Conservation (phyloP, 2,888 invertebrate genomes). For the Lymantria monacha region DNA sequence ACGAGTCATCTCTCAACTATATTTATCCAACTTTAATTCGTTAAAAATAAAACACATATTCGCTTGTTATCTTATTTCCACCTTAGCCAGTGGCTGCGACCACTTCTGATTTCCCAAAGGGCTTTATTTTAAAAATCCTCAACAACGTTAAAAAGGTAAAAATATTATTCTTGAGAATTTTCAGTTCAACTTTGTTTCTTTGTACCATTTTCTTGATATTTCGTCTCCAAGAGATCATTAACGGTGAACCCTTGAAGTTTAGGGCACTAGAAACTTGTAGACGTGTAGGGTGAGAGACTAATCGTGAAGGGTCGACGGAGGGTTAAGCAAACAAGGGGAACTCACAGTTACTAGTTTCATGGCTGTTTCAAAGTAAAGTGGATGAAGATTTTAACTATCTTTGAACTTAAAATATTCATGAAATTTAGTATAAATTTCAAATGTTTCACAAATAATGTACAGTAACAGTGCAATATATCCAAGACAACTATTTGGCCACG, state of each 20-base stretch:
- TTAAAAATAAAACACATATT: conserved; percentile 51
- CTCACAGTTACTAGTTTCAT: conserved; percentile 30
- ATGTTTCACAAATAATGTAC: conserved; percentile 1
- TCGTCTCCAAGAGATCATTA: conserved; percentile 46
- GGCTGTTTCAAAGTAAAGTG: conserved; percentile 18
- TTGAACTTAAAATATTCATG: background rate
- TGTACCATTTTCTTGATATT: conserved; percentile 42
- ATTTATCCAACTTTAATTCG: conserved; percentile 23
- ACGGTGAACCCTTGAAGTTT: conserved; percentile 29
- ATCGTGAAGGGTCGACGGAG: conserved; percentile 42
- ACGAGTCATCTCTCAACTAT: conserved; percentile 16
- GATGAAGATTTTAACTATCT: conserved; percentile 5
- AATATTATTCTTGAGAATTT: conserved; percentile 64
- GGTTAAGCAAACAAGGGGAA: conserved; percentile 33
- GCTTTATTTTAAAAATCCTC: conserved; percentile 68
- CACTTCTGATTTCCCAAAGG: conserved; percentile 77
- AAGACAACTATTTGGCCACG: conserved; percentile 1
- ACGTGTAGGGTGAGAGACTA: conserved; percentile 36
- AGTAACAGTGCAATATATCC: conserved; percentile 9
- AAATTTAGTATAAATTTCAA: background rate
- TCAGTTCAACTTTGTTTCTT: conserved; percentile 43
- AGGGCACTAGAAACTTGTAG: conserved; percentile 39
- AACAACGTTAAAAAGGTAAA: conserved; percentile 60
- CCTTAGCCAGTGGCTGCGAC: conserved; percentile 47
- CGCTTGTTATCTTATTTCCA: conserved; percentile 34